Conservation (phyloP, 2,797 vertebrate genomes). For the Pangasius larnaudii region DNA sequence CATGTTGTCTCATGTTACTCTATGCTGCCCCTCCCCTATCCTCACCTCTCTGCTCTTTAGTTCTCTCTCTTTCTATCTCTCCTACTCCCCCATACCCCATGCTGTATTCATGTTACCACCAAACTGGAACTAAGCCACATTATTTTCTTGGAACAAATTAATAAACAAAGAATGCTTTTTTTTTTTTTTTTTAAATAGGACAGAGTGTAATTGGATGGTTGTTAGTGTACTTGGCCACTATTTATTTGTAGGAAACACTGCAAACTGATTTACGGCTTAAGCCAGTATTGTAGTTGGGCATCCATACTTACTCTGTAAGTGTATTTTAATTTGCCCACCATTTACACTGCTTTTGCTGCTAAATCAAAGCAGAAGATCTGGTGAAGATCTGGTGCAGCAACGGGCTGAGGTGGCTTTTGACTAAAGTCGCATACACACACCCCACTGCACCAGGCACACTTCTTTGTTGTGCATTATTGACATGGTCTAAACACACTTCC, state of each 20-base stretch:
- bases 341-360: neutral
- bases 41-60: neutral
- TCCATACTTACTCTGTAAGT: neutral
- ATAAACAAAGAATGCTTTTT: neutral
- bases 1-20: slow-evolving; percentile 19
- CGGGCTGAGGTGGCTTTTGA: neutral
- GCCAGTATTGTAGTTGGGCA: neutral
- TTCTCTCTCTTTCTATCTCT: neutral
- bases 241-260: neutral
- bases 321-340: neutral
- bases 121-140: neutral
- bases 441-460: neutral
- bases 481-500: slow-evolving; percentile 14
- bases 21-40: neutral
- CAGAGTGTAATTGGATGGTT: neutral
- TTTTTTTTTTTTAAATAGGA: neutral
- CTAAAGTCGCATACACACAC: neutral
- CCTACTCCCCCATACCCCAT: neutral
- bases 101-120: neutral
- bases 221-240: neutral
- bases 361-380: neutral
- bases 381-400: neutral
- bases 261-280: neutral
- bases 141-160: neutral
- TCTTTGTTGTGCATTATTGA: neutral